These are phyloP conservation scores for Villa cingulata DNA, from an alignment of 2,888 invertebrate species.

Conservation along the genomic window DNA sequence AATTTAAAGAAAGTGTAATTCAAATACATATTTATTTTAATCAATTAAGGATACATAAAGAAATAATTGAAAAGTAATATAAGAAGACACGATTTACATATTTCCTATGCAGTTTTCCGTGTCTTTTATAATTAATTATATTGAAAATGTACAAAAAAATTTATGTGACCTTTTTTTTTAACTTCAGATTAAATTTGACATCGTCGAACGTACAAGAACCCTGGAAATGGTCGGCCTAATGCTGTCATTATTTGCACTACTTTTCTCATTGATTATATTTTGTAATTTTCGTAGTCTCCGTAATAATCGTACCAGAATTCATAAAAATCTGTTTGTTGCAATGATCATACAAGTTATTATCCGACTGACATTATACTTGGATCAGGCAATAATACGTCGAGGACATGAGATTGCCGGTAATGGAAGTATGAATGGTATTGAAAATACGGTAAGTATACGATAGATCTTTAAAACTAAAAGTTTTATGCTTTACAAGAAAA, in stretches of 20 bases:
- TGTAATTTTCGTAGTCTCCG: slow-evolving; percentile 62
- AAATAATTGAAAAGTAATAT: too few species aligned
- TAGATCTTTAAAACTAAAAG: not conserved
- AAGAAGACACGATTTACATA: too few species aligned
- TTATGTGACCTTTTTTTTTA: slow-evolving; percentile 6
- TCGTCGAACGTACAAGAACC: slow-evolving; percentile 55
- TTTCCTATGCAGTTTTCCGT: not conserved
- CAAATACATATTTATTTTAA: too few species aligned
- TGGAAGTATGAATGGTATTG: slow-evolving; percentile 40
- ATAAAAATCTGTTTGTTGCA: slow-evolving; percentile 70
- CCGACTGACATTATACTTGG: slow-evolving; percentile 58
- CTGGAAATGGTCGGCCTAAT: slow-evolving; percentile 77
- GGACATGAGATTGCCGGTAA: slow-evolving; percentile 27
- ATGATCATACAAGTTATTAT: slow-evolving; percentile 65
- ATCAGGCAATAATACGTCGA: slow-evolving; percentile 47
- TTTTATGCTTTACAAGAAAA: not conserved
- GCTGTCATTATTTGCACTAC: slow-evolving; percentile 59
- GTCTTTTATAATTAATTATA: not conserved
- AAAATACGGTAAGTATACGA: slow-evolving; percentile 46
- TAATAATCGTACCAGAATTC: slow-evolving; percentile 74
- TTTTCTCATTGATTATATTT: slow-evolving; percentile 67
- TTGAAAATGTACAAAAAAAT: too few species aligned
- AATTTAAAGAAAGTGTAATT: too few species aligned
- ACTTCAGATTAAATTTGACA: slow-evolving; percentile 48
- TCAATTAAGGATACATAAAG: too few species aligned